A percentile compares a stretch with the other conserved stretches of the same genome.
Conservation (phyloP, 2,888 invertebrate genomes). For the Drosophila putrida region DNA sequence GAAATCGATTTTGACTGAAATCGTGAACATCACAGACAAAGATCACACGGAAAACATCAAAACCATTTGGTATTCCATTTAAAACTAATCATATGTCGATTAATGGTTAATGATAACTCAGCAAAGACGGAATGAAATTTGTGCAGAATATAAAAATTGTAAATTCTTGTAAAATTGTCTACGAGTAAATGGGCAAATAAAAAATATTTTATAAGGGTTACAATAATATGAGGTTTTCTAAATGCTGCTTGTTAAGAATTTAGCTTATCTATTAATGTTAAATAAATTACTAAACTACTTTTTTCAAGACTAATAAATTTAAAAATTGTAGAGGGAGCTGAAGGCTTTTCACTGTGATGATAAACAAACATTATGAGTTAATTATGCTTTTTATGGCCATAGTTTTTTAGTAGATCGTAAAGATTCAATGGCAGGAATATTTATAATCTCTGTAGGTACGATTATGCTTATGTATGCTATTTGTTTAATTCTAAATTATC, state of each 20-base stretch:
- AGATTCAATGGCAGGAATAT: background rate
- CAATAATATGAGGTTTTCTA: too few relatives aligned
- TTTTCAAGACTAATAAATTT: too few relatives aligned
- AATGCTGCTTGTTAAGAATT: too few relatives aligned
- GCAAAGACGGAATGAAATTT: background rate
- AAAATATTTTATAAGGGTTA: too few relatives aligned
- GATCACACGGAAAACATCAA: constrained; percentile 14
- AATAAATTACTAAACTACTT: too few relatives aligned
- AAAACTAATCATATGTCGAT: background rate
- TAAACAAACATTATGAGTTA: too few relatives aligned
- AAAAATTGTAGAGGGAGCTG: too few relatives aligned
- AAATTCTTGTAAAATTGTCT: too few relatives aligned
- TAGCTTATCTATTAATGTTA: too few relatives aligned
- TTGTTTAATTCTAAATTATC: constrained; percentile 43
- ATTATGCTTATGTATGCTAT: constrained; percentile 22
- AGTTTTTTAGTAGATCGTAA: background rate
- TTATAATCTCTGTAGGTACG: constrained; percentile 20
- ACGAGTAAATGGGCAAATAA: too few relatives aligned
- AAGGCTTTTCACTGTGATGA: too few relatives aligned
- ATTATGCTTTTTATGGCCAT: too few relatives aligned
- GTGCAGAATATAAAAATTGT: background rate
- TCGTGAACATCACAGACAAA: constrained; percentile 11
- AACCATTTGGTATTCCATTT: constrained; percentile 3
- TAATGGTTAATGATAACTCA: background rate
- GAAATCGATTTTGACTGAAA: constrained; percentile 1